phyloP scores from a whole-genome alignment of 2,797 vertebrate genomes.

The Tokudaia muenninki region DNA sequence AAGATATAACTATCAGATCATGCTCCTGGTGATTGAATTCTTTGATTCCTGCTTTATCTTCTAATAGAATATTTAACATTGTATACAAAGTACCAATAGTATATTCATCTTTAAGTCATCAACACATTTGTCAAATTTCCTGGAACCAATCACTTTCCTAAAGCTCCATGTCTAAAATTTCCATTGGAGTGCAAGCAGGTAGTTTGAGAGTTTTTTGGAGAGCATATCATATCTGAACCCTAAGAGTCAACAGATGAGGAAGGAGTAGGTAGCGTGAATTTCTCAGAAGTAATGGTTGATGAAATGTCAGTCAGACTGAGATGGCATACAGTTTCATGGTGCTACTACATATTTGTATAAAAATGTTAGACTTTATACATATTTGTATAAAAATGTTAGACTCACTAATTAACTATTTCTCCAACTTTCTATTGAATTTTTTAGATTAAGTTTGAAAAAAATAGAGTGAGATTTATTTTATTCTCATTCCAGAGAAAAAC shows the following conservation, averaged over 20 bases:
- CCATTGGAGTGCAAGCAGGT: neutral
- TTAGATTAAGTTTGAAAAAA: neutral
- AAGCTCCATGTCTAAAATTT: neutral
- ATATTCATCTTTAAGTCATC: neutral
- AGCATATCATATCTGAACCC: neutral
- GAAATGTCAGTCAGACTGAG: neutral
- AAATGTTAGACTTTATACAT: neutral
- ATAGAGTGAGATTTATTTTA: neutral
- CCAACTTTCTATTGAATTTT: neutral
- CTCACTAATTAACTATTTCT: neutral
- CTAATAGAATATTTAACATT: neutral
- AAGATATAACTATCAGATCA: neutral
- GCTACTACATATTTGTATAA: no score
- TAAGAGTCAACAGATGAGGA: neutral
- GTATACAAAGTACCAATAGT: neutral
- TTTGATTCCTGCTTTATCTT: neutral
- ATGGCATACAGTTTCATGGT: neutral
- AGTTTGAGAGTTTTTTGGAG: neutral
- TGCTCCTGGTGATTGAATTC: neutral
- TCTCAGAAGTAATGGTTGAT: neutral
- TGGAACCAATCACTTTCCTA: neutral
- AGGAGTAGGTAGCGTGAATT: neutral
- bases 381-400: neutral
- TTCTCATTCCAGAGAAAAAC: conserved; percentile 15
- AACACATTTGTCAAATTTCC: neutral